Percentiles rank a stretch among this genome's conserved stretches.
Evolutionary conservation across 2,797 vertebrate species (phyloP).

Genomic region (Neomorphus geoffroyi): DNA sequence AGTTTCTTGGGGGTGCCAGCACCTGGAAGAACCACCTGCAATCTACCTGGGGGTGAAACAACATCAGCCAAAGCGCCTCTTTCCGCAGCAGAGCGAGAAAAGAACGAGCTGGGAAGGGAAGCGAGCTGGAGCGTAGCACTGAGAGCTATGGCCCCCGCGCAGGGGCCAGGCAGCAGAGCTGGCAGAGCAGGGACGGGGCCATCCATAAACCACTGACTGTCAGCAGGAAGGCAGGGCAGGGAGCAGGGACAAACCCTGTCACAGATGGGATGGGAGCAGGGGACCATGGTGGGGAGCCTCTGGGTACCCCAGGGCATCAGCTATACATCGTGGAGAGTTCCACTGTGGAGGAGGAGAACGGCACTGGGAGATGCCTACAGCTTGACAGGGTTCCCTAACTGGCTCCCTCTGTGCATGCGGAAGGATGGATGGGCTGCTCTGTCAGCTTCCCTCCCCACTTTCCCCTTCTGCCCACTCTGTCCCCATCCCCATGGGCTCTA

Average conservation of each 20-base stretch:
- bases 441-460: slow-evolving; percentile 24
- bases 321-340: not conserved
- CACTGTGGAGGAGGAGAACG: not conserved
- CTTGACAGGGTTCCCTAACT: not conserved
- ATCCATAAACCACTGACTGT: slow-evolving; percentile 69
- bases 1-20: not conserved
- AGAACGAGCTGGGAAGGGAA: slow-evolving; percentile 61
- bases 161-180: not conserved
- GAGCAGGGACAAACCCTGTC: not conserved
- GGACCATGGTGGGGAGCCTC: not conserved
- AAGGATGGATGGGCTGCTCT: not conserved
- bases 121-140: not conserved
- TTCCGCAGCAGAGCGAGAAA: slow-evolving; percentile 57
- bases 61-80: slow-evolving; percentile 61
- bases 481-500: slow-evolving; percentile 21
- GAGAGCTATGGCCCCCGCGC: not conserved
- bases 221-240: not conserved
- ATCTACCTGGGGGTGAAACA: slow-evolving; percentile 31
- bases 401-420: not conserved
- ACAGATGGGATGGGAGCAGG: not conserved
- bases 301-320: not conserved
- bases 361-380: not conserved
- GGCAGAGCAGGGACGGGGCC: slow-evolving; percentile 41
- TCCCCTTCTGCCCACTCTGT: not conserved
- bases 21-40: not conserved